These are phyloP conservation scores for Diploptera punctata DNA, from an alignment of 2,888 invertebrate species.

Conservation along the genomic window DNA sequence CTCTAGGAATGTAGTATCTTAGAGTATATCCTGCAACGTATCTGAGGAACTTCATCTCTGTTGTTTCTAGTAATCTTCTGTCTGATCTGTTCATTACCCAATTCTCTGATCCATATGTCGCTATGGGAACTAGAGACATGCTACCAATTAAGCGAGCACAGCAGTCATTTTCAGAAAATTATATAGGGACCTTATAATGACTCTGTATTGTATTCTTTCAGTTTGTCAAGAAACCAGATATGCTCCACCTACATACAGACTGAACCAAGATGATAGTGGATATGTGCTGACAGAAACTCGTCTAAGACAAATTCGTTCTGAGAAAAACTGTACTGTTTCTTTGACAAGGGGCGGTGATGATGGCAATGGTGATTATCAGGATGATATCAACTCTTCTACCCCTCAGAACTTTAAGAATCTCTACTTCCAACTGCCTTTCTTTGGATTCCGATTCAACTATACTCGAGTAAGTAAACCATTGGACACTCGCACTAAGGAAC, in stretches of 20 bases:
- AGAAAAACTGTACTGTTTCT: slow-evolving; percentile 89
- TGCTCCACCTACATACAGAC: slow-evolving; percentile 42
- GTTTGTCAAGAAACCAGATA: slow-evolving; percentile 38
- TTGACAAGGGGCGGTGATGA: slow-evolving; percentile 77
- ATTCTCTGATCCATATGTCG: too few species aligned
- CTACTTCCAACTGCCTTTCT: slow-evolving; percentile 92
- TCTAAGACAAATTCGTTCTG: slow-evolving; percentile 70
- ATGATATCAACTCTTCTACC: slow-evolving; percentile 81
- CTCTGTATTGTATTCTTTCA: too few species aligned
- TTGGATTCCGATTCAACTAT: slow-evolving; percentile 91
- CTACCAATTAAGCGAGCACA: too few species aligned
- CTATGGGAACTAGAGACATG: too few species aligned
- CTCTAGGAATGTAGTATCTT: too few species aligned
- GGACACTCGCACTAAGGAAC: too few species aligned
- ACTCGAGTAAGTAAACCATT: slow-evolving; percentile 82
- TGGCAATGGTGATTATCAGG: slow-evolving; percentile 79
- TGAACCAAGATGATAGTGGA: slow-evolving; percentile 51
- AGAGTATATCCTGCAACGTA: too few species aligned
- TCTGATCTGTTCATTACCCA: too few species aligned
- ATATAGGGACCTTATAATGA: too few species aligned
- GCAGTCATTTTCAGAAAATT: too few species aligned
- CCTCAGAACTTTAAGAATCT: slow-evolving; percentile 90
- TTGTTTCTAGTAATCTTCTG: too few species aligned
- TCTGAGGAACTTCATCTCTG: too few species aligned
- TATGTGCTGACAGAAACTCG: slow-evolving; percentile 72